Conservation (phyloP, 2,113 vertebrate species). For the Andinoacara biseriatus region DNA sequence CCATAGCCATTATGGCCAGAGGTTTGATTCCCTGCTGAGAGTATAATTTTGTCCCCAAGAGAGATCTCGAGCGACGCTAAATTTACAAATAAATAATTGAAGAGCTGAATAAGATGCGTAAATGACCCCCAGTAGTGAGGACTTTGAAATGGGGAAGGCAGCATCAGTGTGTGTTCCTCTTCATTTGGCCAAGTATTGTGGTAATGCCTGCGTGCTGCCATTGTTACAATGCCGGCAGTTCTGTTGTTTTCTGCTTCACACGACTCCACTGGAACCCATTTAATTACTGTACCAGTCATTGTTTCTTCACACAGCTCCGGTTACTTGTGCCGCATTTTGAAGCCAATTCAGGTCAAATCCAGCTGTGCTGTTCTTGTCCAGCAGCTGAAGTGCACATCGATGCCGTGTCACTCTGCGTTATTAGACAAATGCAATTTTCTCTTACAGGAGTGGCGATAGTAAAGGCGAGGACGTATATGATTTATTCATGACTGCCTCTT, state of each 20-base stretch:
- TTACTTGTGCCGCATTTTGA: constrained; percentile 17
- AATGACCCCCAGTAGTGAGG: constrained; percentile 64
- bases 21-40: constrained; percentile 65
- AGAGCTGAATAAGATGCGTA: constrained; percentile 54
- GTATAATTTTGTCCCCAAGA: constrained; percentile 65
- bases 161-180: constrained; percentile 9
- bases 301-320: background rate
- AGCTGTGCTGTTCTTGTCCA: background rate
- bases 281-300: constrained; percentile 8
- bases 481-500: constrained; percentile 74
- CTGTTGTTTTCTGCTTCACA: background rate
- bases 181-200: constrained; percentile 38
- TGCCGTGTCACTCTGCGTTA: constrained; percentile 46
- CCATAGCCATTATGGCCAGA: constrained; percentile 57
- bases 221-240: constrained; percentile 46
- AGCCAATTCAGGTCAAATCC: constrained; percentile 11
- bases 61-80: constrained; percentile 62
- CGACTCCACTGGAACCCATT: background rate
- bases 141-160: constrained; percentile 26
- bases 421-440: constrained; percentile 58
- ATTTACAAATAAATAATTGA: constrained; percentile 79
- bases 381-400: constrained; percentile 45
- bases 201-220: constrained; percentile 35
- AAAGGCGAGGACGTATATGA: constrained; percentile 55
- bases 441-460: constrained; percentile 54